A percentile compares a stretch with the other conserved stretches of the same genome.
Conservation (phyloP, 2,888 invertebrate genomes). For the Pegoplata infirma region DNA sequence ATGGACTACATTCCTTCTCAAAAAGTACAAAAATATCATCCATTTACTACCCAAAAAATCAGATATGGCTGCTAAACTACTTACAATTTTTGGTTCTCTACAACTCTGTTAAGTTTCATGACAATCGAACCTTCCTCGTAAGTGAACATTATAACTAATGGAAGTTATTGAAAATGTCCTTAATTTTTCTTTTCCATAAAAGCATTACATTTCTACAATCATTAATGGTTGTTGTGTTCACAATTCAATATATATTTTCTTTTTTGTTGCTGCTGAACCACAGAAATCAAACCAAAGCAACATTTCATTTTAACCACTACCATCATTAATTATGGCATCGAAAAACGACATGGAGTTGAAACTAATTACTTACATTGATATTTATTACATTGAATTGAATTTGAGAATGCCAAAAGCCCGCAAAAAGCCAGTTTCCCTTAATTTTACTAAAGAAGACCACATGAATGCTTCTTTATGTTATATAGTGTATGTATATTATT, state of each 20-base stretch:
- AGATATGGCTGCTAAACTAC: no score
- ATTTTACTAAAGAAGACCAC: conserved; percentile 7
- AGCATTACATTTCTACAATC: conserved; percentile 9
- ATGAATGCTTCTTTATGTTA: conserved; percentile 14
- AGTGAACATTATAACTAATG: no score
- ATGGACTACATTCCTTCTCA: no score
- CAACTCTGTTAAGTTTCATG: no score
- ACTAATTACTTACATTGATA: conserved; percentile 59
- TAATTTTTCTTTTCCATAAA: no score
- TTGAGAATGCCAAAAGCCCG: conserved; percentile 23
- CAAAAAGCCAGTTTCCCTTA: conserved; percentile 43
- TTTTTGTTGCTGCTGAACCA: conserved; percentile 34
- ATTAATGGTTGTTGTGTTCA: background rate
- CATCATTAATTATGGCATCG: conserved; percentile 59
- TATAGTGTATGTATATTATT: background rate
- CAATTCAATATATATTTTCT: background rate
- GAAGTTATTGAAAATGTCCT: no score
- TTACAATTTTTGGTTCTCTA: no score
- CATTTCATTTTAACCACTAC: conserved; percentile 51
- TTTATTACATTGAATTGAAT: conserved; percentile 52
- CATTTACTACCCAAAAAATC: no score
- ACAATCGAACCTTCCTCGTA: no score
- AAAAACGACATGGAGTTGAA: conserved; percentile 46
- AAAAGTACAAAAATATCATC: no score
- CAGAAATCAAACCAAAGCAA: conserved; percentile 51